Base-by-base conservation (phyloP, 1,140 invertebrate species). In the Hestina assimilis region DNA sequence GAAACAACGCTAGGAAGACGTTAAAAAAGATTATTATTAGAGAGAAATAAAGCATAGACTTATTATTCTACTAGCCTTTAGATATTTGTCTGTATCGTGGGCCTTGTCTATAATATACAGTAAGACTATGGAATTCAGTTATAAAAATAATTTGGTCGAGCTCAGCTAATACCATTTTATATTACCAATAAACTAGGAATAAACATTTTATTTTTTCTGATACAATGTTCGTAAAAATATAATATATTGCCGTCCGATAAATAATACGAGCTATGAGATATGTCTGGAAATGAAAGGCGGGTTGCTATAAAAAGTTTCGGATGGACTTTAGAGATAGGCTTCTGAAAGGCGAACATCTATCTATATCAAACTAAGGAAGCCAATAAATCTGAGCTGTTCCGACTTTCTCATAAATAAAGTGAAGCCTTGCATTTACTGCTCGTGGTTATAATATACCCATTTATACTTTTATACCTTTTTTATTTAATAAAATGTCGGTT, bases 351-450 rank as follows among this genome's bases (percentile, higher is more conserved):
- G 50, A 42, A 58, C 68, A 75, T 81, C 72, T 66, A 77, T 78
- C 69, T 70, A 66, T 66, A 77, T 78, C 69, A 72, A 66, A 72
- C 58, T 68, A 61, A 70, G 73, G 68, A 79, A 79, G 74, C 67
- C 68, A 75, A 84, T 84, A 87, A 83, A 84, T 87, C 81, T 77
- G 53, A 60, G 55, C 29, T 57, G 67, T 77, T 76, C 66, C 68
- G 59, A 67, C 56, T 66, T 72, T 65, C 66, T 68, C 63, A 78
- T 83, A 84, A 83, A 84, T 77, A 80, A 73, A 72, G 61, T 56
- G 42, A 46, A n/a, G 29, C 42, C 65, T 63, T 64, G 63, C 33
- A 38, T 77, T 56, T 68, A 42, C 58, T 11, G n/a, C 14, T 38
- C 2, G 15, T 17, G 33, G 33, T 38, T 38, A 38, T 38, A 9